These are phyloP conservation scores for Melanerpes aurifrons DNA, from an alignment of 2,113 vertebrate species.

Conservation along the genomic window DNA sequence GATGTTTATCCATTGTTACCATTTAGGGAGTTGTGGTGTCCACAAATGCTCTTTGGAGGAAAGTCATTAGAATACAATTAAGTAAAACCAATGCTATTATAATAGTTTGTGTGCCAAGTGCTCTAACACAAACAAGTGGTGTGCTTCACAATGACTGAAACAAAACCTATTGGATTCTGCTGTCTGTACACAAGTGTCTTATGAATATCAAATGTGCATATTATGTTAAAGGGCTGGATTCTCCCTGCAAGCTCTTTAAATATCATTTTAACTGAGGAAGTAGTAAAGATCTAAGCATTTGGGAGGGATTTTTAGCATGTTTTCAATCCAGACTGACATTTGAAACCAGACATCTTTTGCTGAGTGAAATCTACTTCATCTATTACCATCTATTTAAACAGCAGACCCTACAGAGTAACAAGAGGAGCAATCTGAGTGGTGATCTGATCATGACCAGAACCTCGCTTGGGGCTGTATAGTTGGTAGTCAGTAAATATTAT, in stretches of 20 bases:
- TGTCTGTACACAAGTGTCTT: background rate
- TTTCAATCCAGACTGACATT: background rate
- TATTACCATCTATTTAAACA: background rate
- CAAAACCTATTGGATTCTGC: background rate
- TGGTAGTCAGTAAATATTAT: background rate
- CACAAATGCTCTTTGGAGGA: background rate
- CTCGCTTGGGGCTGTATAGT: background rate
- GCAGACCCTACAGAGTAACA: background rate
- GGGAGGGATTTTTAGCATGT: background rate
- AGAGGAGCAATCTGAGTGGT: background rate
- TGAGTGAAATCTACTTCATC: background rate
- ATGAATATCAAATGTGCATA: background rate
- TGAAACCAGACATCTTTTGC: background rate
- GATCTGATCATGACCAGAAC: background rate
- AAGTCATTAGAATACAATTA: conserved; percentile 44
- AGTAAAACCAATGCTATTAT: background rate
- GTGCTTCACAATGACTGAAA: background rate
- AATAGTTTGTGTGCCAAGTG: background rate
- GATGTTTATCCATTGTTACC: conserved; percentile 70
- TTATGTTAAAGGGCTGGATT: background rate
- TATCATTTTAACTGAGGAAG: background rate
- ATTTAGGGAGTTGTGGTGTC: conserved; percentile 46
- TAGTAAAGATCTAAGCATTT: background rate
- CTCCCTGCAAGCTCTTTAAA: background rate
- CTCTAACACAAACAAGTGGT: background rate